Percentiles rank a stretch among this genome's conserved stretches.
Conservation (phyloP, 2,888 invertebrate species). For the Lomographa bimaculata region DNA sequence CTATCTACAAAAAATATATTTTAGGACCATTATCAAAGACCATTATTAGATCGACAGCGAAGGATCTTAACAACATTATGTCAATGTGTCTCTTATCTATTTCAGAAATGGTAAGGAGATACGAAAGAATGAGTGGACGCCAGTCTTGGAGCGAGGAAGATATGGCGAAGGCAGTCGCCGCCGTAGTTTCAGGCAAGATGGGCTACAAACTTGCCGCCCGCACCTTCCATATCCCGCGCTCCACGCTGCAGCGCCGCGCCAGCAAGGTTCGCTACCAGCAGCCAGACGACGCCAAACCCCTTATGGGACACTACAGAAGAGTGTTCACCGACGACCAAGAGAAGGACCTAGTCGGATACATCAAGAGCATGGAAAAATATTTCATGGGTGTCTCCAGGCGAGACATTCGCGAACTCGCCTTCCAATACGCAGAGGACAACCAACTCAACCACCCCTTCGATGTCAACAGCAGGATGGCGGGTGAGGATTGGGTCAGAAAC, state of each 20-base stretch:
- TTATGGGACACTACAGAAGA: conserved; percentile 76
- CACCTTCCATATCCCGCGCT: conserved; percentile 77
- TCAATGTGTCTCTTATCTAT: conserved; percentile 40
- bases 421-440: conserved; percentile 77
- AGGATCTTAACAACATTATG: too few species aligned
- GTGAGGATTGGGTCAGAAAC: conserved; percentile 78
- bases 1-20: too few species aligned
- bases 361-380: conserved; percentile 77
- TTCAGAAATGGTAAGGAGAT: conserved; percentile 80
- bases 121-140: conserved; percentile 79
- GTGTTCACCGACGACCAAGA: conserved; percentile 79
- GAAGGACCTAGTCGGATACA: conserved; percentile 75
- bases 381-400: conserved; percentile 77
- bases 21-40: too few species aligned
- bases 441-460: conserved; percentile 74
- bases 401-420: conserved; percentile 76
- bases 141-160: conserved; percentile 80
- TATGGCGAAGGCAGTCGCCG: conserved; percentile 78
- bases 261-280: conserved; percentile 75
- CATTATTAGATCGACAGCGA: too few species aligned
- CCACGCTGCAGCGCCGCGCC: conserved; percentile 74
- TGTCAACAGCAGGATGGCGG: conserved; percentile 75
- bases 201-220: conserved; percentile 77
- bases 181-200: conserved; percentile 79
- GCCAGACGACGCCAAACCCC: conserved; percentile 70